These are phyloP conservation scores for Hirudinaria manillensis DNA, from an alignment of 2,888 invertebrate genomes.

Conservation along the genomic window DNA sequence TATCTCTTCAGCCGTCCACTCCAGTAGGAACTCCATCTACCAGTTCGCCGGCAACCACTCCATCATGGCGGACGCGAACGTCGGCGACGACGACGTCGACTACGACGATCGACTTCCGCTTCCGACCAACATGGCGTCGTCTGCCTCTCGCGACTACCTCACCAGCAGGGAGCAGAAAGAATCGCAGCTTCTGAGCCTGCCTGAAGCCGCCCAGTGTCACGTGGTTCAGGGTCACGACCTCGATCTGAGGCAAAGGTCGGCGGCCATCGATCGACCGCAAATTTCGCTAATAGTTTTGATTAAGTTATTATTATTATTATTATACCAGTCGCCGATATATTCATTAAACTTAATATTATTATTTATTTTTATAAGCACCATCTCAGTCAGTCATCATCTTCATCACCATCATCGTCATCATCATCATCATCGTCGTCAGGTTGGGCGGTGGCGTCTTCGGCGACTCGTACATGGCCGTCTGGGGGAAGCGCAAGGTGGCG, in stretches of 20 bases:
- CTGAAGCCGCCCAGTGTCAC: slow-evolving; percentile 32
- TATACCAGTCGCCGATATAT: background rate
- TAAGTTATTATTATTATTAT: background rate
- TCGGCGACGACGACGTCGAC: background rate
- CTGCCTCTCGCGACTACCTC: slow-evolving; percentile 22
- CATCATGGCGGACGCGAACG: background rate
- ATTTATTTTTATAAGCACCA: no score
- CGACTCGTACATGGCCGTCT: slow-evolving; percentile 50
- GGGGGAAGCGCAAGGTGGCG: slow-evolving; percentile 45
- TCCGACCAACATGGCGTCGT: background rate
- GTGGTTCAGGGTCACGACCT: slow-evolving; percentile 32
- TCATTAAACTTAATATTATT: no score
- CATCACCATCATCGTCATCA: no score
- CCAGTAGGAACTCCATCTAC: slow-evolving; percentile 20
- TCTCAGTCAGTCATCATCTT: no score
- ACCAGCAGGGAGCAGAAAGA: slow-evolving; percentile 16
- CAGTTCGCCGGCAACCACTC: background rate
- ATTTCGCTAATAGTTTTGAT: background rate
- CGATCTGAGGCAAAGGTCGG: slow-evolving; percentile 38
- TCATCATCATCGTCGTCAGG: slow-evolving; percentile 38
- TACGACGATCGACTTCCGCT: background rate
- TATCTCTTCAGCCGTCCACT: slow-evolving; percentile 13
- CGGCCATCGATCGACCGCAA: no score
- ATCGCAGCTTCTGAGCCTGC: slow-evolving; percentile 14
- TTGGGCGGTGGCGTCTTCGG: slow-evolving; percentile 50